These are phyloP conservation scores for Ophion slaviceki DNA, from an alignment of 2,888 invertebrate species.

Conservation along the genomic window DNA sequence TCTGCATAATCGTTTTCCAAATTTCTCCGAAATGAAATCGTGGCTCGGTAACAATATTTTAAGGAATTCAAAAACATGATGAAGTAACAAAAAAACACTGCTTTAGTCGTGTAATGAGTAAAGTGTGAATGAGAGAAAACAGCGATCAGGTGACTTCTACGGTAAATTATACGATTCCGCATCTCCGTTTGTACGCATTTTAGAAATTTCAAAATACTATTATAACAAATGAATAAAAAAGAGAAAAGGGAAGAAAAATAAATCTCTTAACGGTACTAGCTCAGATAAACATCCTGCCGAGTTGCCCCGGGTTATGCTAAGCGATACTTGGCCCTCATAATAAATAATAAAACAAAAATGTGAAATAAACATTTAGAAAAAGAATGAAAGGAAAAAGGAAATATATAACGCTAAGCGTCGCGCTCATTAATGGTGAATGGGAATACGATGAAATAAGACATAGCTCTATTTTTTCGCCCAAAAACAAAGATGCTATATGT, in stretches of 20 bases:
- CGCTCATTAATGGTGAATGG: conserved; percentile 66
- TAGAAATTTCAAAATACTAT: conserved; percentile 69
- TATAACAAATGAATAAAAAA: conserved; percentile 53
- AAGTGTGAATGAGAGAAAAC: conserved; percentile 43
- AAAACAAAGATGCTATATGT: conserved; percentile 70
- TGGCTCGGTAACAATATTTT: conserved; percentile 68
- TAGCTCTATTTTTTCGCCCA: conserved; percentile 77
- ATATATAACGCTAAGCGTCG: conserved; percentile 66
- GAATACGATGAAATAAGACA: conserved; percentile 69
- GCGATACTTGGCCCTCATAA: conserved; percentile 77
- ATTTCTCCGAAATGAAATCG: conserved; percentile 72
- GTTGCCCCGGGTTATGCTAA: conserved; percentile 78
- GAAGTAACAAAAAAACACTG: conserved; percentile 40
- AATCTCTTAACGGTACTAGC: conserved; percentile 80
- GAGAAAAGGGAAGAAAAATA: conserved; percentile 54
- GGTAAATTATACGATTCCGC: conserved; percentile 77
- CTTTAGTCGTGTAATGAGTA: conserved; percentile 40
- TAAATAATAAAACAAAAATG: conserved; percentile 69
- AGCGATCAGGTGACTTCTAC: conserved; percentile 63
- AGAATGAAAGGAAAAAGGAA: conserved; percentile 51
- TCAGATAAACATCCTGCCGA: conserved; percentile 80
- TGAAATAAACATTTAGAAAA: conserved; percentile 49
- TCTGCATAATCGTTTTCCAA: conserved; percentile 75
- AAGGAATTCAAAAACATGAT: conserved; percentile 61
- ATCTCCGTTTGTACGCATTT: conserved; percentile 80